Conservation (phyloP, 2,888 invertebrate species). For the Celastrina argiolus region DNA sequence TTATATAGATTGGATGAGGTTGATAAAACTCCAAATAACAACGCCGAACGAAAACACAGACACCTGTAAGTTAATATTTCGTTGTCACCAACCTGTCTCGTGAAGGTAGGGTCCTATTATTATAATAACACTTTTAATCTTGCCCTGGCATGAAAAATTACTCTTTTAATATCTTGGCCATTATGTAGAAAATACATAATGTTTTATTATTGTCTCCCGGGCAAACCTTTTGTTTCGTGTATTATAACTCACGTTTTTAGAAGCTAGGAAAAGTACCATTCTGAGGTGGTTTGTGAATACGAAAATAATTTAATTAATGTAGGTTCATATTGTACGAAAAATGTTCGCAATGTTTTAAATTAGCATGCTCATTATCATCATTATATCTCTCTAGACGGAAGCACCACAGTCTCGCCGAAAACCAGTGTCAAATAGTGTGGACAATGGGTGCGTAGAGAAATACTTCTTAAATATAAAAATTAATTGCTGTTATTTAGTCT, state of each 20-base stretch:
- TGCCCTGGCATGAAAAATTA: constrained; percentile 37
- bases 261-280: constrained; percentile 3
- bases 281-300: not conserved
- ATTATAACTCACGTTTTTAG: constrained; percentile 25
- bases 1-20: not conserved
- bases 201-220: constrained; percentile 30
- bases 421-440: no score
- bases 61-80: constrained; percentile 10
- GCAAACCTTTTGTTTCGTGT: constrained; percentile 29
- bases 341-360: not conserved
- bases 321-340: not conserved
- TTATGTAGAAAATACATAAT: constrained; percentile 32
- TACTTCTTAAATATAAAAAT: no score
- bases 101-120: constrained; percentile 33
- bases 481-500: no score
- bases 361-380: not conserved
- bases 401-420: no score
- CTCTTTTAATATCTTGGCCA: constrained; percentile 38
- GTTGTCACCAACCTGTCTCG: constrained; percentile 18
- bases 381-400: no score
- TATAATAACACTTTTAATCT: constrained; percentile 33
- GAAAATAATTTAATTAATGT: constrained; percentile 3
- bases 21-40: not conserved
- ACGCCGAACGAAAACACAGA: not conserved
- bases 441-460: no score